These are phyloP conservation scores for Pristionchus pacificus DNA, from an alignment of 1,140 invertebrate genomes.

Conservation along the genomic window DNA sequence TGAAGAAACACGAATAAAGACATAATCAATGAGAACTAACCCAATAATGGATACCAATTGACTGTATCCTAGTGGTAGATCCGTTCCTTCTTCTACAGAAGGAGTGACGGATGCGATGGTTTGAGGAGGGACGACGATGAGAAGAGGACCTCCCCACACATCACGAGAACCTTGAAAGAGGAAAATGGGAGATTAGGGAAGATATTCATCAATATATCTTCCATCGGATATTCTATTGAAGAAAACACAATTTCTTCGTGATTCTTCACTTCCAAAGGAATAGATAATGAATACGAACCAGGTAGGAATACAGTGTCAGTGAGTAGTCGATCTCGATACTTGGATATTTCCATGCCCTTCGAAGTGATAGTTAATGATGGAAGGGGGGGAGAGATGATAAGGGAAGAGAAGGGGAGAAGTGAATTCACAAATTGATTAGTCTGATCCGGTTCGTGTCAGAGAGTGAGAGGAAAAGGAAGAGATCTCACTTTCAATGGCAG, in stretches of 20 bases:
- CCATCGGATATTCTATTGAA: no score
- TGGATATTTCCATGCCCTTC: slow-evolving; percentile 21
- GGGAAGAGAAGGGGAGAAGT: no score
- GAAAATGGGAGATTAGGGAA: not conserved
- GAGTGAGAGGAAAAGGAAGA: no score
- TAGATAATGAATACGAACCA: slow-evolving; percentile 4
- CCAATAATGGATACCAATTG: not conserved
- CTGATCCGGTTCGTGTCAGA: no score
- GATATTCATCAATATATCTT: no score
- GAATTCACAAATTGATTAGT: no score
- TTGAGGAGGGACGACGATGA: slow-evolving; percentile 13
- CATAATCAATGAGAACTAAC: no score
- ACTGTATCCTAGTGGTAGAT: not conserved
- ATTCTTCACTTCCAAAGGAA: slow-evolving; percentile 5
- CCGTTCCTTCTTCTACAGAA: slow-evolving; percentile 5
- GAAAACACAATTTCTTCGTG: not conserved
- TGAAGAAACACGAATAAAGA: no score
- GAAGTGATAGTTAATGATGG: no score
- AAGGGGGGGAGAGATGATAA: no score
- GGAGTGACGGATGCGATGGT: slow-evolving; percentile 9
- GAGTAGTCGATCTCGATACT: slow-evolving; percentile 11
- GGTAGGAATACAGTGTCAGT: slow-evolving; percentile 17
- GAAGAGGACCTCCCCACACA: slow-evolving; percentile 11
- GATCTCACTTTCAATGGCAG: no score
- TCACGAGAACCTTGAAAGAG: slow-evolving; percentile 15